Evolutionary conservation across 1,140 invertebrate genomes (phyloP).

Genomic region (Drosophila ironensis): DNA sequence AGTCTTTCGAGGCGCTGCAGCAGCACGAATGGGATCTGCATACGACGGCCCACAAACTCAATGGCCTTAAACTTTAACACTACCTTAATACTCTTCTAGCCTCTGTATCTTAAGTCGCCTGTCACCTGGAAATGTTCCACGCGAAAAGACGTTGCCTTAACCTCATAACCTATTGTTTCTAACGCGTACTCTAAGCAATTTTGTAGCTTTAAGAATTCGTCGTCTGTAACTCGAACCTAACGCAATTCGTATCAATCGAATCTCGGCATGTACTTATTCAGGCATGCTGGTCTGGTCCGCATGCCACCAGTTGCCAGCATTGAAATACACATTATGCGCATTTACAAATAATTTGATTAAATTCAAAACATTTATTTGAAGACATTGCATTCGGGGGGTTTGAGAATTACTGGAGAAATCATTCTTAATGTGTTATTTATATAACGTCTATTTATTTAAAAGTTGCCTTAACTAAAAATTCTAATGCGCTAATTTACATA

Average conservation of each 20-base stretch:
- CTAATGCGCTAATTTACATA: not conserved
- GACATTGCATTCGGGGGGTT: not conserved
- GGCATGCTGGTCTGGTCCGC: constrained; percentile 16
- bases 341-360: constrained; percentile 29
- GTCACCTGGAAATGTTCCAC: constrained; percentile 29
- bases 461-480: not conserved
- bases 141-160: constrained; percentile 53
- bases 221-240: constrained; percentile 19
- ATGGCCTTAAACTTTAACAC: constrained; percentile 60
- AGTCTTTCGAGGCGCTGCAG: constrained; percentile 81
- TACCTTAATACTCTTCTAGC: not conserved
- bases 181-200: constrained; percentile 43
- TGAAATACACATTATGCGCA: constrained; percentile 22
- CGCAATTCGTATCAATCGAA: constrained; percentile 55
- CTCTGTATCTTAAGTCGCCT: not conserved
- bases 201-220: constrained; percentile 44
- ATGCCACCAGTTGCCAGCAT: constrained; percentile 19
- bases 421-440: too few relatives aligned
- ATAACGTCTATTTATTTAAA: not conserved
- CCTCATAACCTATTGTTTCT: constrained; percentile 19
- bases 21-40: constrained; percentile 82
- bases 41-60: constrained; percentile 71
- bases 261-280: constrained; percentile 73
- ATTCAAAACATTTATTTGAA: constrained; percentile 27
- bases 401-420: not conserved